Conservation (phyloP, 2,797 vertebrate species). For the Sternotherus odoratus region DNA sequence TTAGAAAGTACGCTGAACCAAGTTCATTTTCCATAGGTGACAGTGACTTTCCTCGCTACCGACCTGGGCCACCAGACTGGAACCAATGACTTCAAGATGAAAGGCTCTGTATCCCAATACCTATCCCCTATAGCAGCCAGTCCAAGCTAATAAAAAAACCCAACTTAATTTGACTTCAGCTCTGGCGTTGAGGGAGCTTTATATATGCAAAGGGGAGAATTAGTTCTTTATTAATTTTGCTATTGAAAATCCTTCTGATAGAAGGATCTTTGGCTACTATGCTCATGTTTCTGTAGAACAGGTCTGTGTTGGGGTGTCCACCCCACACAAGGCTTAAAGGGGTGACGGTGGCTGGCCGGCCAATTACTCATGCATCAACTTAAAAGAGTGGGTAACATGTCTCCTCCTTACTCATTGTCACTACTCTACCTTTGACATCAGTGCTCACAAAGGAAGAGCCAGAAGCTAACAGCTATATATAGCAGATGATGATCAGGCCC, state of each 20-base stretch:
- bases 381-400: not conserved
- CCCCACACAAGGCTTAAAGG: not conserved
- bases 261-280: no score
- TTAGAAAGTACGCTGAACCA: not conserved
- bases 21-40: not conserved
- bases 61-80: not conserved
- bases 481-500: rapidly evolving
- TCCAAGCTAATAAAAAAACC: not conserved
- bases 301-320: not conserved
- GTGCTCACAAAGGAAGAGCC: not conserved
- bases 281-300: not conserved
- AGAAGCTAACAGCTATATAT: not conserved
- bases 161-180: not conserved
- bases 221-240: not conserved
- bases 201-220: not conserved
- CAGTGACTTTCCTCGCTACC: rapidly evolving
- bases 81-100: not conserved
- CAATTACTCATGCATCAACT: not conserved
- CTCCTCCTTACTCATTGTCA: rapidly evolving
- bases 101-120: not conserved
- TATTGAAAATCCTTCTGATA: not conserved
- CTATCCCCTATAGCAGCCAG: not conserved
- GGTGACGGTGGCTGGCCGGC: not conserved
- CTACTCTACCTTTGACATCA: not conserved
- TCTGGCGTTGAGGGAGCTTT: not conserved